Evolutionary conservation across 2,888 invertebrate species (phyloP), one percentile per base, ranked within the genome.

Genomic region (Arge pagana): DNA sequence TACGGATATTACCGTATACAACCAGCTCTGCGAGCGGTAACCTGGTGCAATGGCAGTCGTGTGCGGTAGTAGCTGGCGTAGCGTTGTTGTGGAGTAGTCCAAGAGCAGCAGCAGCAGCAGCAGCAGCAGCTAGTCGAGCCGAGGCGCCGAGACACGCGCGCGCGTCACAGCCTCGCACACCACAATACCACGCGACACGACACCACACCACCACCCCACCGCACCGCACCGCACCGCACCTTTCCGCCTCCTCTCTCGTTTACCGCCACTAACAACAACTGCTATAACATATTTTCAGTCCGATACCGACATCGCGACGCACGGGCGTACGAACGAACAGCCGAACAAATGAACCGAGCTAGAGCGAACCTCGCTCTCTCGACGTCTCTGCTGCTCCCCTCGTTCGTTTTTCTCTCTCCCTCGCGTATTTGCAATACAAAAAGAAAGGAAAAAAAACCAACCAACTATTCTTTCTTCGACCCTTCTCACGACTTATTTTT

Each of bases 211-310:
- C 42, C 30, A 13, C 42, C 28, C n/a, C 28, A 10, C 28, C 10
- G 8, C 39, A n/a, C 42, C 23, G 21, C 42, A 23, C 15, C 42
- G 24, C 26, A 42, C 21, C 26, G 16, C 42, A 24, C 24, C 24
- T 23, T 10, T 26, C 28, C 10, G 10, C 42, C 24, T 24, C 23
- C n/a, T n/a, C n/a, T n/a, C n/a, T n/a, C n/a, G n/a, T n/a, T n/a
- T n/a, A n/a, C n/a, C n/a, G 19, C 39, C 39, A 39, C 39, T 39
- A 21, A 39, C 39, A 39, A 36, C 28, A 43, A 48, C 53, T 56
- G 60, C 54, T 53, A 52, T 56, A 41, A 62, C 62, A 61, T 61
- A 61, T 57, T 58, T 59, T 57, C 55, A 60, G 58, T 52, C 48
- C 56, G 53, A 53, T 18, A 37, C 37, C 43, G 50, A 48, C 48